Percentiles rank a stretch among this genome's conserved stretches.
Evolutionary conservation across 2,797 vertebrate species (phyloP).

Genomic region (Erpetoichthys calabaricus): DNA sequence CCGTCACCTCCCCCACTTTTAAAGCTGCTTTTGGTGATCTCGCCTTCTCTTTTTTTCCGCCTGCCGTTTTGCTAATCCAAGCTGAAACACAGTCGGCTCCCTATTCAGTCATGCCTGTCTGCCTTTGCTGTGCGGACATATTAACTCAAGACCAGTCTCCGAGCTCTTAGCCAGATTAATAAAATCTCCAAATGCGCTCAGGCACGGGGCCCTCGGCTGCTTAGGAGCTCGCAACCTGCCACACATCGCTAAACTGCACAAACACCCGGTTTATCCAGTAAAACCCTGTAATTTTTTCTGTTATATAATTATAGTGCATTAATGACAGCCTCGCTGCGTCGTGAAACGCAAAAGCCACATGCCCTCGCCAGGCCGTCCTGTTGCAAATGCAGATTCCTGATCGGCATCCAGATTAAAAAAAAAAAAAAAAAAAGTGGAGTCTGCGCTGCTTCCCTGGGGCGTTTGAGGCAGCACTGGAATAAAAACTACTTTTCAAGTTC

Average conservation of each 20-base stretch:
- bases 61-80: conserved; percentile 1
- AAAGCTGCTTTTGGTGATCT: not conserved
- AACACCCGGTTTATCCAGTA: conserved; percentile 3
- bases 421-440: not conserved
- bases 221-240: conserved; percentile 1
- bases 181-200: conserved; percentile 5
- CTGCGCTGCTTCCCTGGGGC: too few relatives aligned
- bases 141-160: conserved; percentile 5
- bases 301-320: conserved; percentile 1
- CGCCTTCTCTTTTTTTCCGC: not conserved
- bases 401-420: not conserved
- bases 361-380: too few relatives aligned
- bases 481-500: too few relatives aligned
- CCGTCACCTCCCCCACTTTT: not conserved
- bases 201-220: not conserved
- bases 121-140: conserved; percentile 1
- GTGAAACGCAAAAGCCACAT: not conserved
- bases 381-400: not conserved
- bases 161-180: conserved; percentile 5
- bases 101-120: not conserved
- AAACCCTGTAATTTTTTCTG: conserved; percentile 4
- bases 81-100: not conserved
- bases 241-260: conserved; percentile 4
- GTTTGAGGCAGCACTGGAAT: too few relatives aligned
- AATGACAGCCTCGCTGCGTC: not conserved